A percentile compares a stretch with the other conserved stretches of the same genome.
These are phyloP conservation scores for Polypedilum pembai DNA, from an alignment of 1,140 invertebrate species.

Conservation along the genomic window DNA sequence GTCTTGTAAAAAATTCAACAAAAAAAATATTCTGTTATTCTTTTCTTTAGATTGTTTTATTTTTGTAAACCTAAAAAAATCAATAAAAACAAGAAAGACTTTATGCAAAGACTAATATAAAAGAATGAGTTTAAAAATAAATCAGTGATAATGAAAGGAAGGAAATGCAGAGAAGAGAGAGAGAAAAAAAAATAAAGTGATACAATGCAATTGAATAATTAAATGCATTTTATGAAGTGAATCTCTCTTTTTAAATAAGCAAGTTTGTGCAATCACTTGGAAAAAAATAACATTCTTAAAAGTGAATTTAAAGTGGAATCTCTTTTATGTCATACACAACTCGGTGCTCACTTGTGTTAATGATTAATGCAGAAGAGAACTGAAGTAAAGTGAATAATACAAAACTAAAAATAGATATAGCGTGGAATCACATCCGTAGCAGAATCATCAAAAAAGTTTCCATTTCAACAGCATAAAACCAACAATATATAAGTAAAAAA, in stretches of 20 bases:
- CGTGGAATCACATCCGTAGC: too few relatives aligned
- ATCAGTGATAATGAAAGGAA: constrained; percentile 5
- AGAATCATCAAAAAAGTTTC: too few relatives aligned
- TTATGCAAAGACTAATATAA: background rate
- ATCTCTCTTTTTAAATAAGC: background rate
- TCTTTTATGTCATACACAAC: too few relatives aligned
- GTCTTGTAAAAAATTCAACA: too few relatives aligned
- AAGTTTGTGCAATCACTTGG: background rate
- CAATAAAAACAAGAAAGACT: too few relatives aligned
- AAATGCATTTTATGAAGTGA: background rate
- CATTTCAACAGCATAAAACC: background rate
- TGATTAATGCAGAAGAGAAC: background rate
- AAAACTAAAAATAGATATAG: too few relatives aligned
- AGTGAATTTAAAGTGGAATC: too few relatives aligned
- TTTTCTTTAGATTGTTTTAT: too few relatives aligned
- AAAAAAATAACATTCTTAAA: too few relatives aligned
- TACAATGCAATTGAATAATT: constrained; percentile 14
- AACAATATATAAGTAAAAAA: constrained; percentile 34
- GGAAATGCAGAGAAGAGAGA: background rate
- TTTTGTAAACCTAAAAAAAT: too few relatives aligned
- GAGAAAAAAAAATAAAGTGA: background rate
- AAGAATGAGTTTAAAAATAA: background rate
- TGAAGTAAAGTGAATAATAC: background rate
- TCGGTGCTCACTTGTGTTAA: background rate
- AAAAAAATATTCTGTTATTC: too few relatives aligned